Base-by-base conservation (phyloP, 2,797 vertebrate genomes). In the Lepidocolaptes lacrymiger region DNA sequence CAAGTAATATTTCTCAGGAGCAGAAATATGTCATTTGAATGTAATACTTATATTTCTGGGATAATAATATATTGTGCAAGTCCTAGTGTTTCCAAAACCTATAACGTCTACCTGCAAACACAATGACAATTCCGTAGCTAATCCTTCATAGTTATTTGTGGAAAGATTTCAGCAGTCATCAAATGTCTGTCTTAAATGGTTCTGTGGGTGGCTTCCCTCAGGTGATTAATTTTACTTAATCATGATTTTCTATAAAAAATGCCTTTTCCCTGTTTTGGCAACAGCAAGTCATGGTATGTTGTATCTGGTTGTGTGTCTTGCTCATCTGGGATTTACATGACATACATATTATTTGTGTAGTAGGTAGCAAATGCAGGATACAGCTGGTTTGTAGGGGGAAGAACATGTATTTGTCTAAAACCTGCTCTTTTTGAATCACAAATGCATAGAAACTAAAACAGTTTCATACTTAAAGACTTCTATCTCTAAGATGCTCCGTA, bases 31-130 rank as follows among this genome's bases (percentile, higher is more conserved):
- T 74, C 37, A 24, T 78, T 82, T 76, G 39, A 82, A 83, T 79
- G 24, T 59, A 90, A 89, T 73, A 75, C 39, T 68, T 89, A 52
- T 51, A 48, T 41, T 71, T 24, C 34, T 82, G 58, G 24, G 24
- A 66, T 89, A 91, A 92, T 91, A 62, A 73, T 27, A 68, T 20
- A 41, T 66, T 34, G 10, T 86, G 39, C 41, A 79, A 81, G n/a
- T 75, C 37, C 27, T 37, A 32, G 9, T 37, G 36, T 71, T 39
- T 79, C 36, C 49, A 51, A 88, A 88, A 15, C 16, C 26, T 54
- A 11, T 69, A 90, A 63, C 8, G 1, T 72, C 95, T 79, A 56
- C 54, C 37, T 85, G 30, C 28, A 86, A 87, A 61, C 14, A 88
- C 23, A 84, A 48, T 58, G 39, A 68, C 22, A 44, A 12, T 74